phyloP scores from a whole-genome alignment of 2,113 vertebrate genomes.

The Melanostigma gelatinosum region DNA sequence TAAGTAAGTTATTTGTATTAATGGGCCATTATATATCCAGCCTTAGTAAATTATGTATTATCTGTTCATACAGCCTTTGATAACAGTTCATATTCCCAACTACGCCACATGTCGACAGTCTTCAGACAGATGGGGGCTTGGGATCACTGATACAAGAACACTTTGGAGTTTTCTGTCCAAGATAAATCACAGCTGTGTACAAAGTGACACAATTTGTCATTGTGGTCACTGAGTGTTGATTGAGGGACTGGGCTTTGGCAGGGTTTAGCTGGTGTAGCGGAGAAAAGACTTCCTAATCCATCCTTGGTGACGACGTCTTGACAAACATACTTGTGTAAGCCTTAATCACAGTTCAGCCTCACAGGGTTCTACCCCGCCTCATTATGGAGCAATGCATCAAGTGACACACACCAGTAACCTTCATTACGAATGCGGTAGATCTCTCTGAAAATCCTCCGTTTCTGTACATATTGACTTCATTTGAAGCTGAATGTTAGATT shows the following conservation, averaged over 20 bases:
- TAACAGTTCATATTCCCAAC: not conserved
- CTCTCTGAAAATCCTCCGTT: not conserved
- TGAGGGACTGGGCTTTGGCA: not conserved
- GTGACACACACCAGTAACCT: not conserved
- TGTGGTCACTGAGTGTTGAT: not conserved
- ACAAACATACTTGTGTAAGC: conserved; percentile 22
- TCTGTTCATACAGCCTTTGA: not conserved
- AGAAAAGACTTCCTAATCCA: conserved; percentile 18
- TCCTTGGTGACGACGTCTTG: conserved; percentile 19
- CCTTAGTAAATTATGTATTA: not conserved
- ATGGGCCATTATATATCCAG: not conserved
- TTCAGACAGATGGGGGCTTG: not conserved
- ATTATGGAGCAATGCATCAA: conserved; percentile 13
- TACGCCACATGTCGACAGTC: not conserved
- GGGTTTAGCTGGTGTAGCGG: not conserved
- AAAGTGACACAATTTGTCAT: not conserved
- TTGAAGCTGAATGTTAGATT: not conserved
- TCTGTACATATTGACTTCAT: not conserved
- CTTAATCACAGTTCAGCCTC: conserved; percentile 2
- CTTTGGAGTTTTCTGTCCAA: not conserved
- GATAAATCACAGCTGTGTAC: not conserved
- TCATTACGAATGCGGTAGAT: not conserved
- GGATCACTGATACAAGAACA: not conserved
- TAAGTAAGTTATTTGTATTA: not conserved
- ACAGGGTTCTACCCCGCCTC: not conserved